These are phyloP conservation scores for Brachymystax lenok DNA, from an alignment of 2,797 vertebrate genomes.

Conservation along the genomic window DNA sequence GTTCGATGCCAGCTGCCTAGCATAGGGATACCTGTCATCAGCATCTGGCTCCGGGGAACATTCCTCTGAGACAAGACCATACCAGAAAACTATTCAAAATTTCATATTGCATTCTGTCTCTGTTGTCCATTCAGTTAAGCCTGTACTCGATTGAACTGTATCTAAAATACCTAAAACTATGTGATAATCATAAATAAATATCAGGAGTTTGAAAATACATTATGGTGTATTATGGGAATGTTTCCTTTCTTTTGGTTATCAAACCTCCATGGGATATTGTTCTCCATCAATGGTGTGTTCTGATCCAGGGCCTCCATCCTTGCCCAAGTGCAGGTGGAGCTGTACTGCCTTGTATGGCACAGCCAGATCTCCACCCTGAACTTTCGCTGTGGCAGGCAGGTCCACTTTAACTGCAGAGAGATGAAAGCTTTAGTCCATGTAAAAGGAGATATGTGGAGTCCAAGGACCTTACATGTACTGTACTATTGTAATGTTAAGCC, in stretches of 20 bases:
- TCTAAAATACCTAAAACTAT: too few relatives aligned
- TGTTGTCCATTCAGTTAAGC: too few relatives aligned
- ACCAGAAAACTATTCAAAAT: too few relatives aligned
- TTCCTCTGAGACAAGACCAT: too few relatives aligned
- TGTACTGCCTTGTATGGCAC: conserved; percentile 74
- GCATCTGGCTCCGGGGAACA: too few relatives aligned
- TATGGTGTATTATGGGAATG: not conserved
- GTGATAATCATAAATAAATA: too few relatives aligned
- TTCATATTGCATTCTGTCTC: too few relatives aligned
- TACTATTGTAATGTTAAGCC: not conserved
- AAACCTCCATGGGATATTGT: conserved; percentile 85
- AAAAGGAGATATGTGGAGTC: not conserved
- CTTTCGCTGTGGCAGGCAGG: conserved; percentile 25
- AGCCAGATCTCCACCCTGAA: conserved; percentile 69
- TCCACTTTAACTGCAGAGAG: conserved; percentile 70
- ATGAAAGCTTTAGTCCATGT: not conserved
- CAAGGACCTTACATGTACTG: not conserved
- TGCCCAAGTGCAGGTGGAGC: conserved; percentile 87
- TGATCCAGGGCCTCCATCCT: conserved; percentile 63
- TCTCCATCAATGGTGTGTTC: conserved; percentile 86
- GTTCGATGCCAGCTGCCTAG: too few relatives aligned
- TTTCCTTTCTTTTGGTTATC: not conserved
- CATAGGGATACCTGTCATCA: too few relatives aligned
- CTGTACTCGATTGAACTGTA: too few relatives aligned
- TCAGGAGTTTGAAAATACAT: not conserved